These are phyloP conservation scores for Drosophila takahashii DNA, from an alignment of 1,140 invertebrate species.

Conservation along the genomic window DNA sequence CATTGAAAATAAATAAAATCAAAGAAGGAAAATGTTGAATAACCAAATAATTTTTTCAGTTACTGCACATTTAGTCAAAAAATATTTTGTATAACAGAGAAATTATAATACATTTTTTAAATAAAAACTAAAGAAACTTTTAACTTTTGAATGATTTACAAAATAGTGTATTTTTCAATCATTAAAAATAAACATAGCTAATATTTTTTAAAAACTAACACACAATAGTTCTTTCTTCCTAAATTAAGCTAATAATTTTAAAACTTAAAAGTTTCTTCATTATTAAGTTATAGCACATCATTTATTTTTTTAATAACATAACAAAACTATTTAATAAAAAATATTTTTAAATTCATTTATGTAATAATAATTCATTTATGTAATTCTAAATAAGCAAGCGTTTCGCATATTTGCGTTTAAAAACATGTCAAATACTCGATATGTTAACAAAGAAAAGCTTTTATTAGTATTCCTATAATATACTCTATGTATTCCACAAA, in stretches of 20 bases:
- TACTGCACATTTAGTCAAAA: neutral
- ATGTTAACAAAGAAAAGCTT: conserved; percentile 53
- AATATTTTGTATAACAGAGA: too few species aligned
- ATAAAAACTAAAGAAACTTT: neutral
- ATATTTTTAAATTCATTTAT: conserved; percentile 1
- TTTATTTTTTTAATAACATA: neutral
- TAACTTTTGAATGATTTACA: too few species aligned
- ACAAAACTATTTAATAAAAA: neutral
- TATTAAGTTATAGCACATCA: too few species aligned
- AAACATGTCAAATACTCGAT: conserved; percentile 37
- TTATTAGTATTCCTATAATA: conserved; percentile 18
- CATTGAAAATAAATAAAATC: neutral
- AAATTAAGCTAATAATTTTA: too few species aligned
- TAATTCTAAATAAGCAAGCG: conserved; percentile 1
- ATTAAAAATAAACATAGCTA: too few species aligned
- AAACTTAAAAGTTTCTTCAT: too few species aligned
- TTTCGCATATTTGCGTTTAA: conserved; percentile 12
- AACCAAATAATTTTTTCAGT: neutral
- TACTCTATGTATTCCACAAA: neutral
- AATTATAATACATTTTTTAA: too few species aligned
- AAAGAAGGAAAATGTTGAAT: neutral
- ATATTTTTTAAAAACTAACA: too few species aligned
- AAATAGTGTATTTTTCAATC: too few species aligned
- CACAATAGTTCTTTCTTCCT: too few species aligned
- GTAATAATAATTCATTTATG: conserved; percentile 3